Evolutionary conservation across 2,888 invertebrate species (phyloP), one percentile per base, ranked within the genome.

Genomic region (Drepanosiphum platanoidis): DNA sequence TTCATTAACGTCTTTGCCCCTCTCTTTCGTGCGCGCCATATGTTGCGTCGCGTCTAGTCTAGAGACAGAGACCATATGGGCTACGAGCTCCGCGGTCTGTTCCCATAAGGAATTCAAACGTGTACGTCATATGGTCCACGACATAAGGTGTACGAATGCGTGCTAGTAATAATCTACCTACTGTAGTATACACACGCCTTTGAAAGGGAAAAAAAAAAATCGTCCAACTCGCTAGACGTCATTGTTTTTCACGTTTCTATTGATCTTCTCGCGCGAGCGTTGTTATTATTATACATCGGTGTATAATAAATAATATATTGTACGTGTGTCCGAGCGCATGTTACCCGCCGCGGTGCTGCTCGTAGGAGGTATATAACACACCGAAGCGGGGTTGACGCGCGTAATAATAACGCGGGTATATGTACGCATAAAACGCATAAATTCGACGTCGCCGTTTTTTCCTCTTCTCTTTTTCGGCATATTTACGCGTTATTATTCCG

Each of bases 71-170:
- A 84, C 84, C 84, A 84, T 84, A 84, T 84, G 84, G 84, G 27
- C 74, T 58, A 15, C 11, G 27, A 46, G 46, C 58, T 52, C 52
- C 77, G 39, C 39, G 74, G 75, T 58, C 84, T 84, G 84, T 82
- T 84, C 84, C 84, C 84, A 77, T n/a, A n/a, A 84, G 84, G 77
- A 84, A 83, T 66, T 83, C 15, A 34, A 74, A 42, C 32, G n/a
- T 58, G 30, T 39, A 58, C 84, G 84, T 84, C 84, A 84, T 84
- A 68, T 84, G 84, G 84, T 77, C 68, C 58, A 68, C 15, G 30
- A 77, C 84, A 84, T 84, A 84, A 84, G 84, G 84, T 84, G 68
- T 84, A 84, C 15, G 77, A 77, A 84, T 68, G 66, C 84, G 77
- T 32, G 39, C 82, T 0, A 42, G 61, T 64, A 70, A 22, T 68